Evolutionary conservation across 2,113 vertebrate species (phyloP).

Genomic region (Oryzias melastigma): DNA sequence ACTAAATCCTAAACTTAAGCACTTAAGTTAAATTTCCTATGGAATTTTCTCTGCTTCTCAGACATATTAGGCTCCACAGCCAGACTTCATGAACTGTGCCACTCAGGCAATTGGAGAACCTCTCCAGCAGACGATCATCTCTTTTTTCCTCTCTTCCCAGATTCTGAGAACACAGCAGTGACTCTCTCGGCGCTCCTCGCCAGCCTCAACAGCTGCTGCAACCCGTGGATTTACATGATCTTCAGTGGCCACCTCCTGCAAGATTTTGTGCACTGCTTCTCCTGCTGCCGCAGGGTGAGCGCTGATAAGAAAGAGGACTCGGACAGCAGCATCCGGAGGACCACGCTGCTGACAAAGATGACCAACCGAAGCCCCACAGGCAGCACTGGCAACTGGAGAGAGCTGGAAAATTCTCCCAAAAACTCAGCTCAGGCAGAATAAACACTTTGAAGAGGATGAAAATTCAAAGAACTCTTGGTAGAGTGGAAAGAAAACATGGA

Average conservation of each 20-base stretch:
- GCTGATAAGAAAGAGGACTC: conserved; percentile 86
- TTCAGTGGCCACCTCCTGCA: conserved; percentile 95
- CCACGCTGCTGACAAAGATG: conserved; percentile 81
- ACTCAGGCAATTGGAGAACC: conserved; percentile 11
- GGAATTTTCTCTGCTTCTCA: background rate
- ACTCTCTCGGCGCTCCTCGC: conserved; percentile 90
- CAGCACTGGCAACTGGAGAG: conserved; percentile 81
- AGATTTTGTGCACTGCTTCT: conserved; percentile 86
- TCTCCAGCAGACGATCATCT: conserved; percentile 22
- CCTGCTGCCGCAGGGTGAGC: conserved; percentile 77
- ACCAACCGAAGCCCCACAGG: conserved; percentile 84
- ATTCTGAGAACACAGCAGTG: conserved; percentile 87
- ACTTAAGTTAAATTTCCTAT: too few species aligned
- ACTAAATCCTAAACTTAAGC: too few species aligned
- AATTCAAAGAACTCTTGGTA: too few species aligned
- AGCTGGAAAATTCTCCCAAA: conserved; percentile 76
- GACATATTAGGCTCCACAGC: background rate
- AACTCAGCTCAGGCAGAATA: conserved; percentile 76
- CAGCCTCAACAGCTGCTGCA: conserved; percentile 96
- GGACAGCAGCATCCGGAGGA: conserved; percentile 85
- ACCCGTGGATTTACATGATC: conserved; percentile 99
- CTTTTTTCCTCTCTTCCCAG: conserved; percentile 58
- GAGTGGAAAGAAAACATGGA: too few species aligned
- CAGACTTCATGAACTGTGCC: conserved; percentile 6
- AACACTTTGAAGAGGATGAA: background rate